Evolutionary conservation across 2,888 invertebrate species (phyloP), one percentile per base, ranked within the genome.

Genomic region (Homarus gammarus): DNA sequence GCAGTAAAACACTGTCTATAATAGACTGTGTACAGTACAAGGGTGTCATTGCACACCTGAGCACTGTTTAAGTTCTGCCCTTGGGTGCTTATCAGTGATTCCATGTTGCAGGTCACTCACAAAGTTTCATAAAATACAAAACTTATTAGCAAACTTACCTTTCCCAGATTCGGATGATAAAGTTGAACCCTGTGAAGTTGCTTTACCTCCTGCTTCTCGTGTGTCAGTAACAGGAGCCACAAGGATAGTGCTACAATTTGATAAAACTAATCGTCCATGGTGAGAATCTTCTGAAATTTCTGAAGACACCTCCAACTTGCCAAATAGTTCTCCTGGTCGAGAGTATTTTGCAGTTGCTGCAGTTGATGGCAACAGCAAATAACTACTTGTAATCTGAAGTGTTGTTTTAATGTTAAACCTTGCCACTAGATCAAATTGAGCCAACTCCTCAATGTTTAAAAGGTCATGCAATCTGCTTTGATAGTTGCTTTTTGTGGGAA

Each of bases 251-350:
- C 95, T 96, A 93, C 97, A 97, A 93, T 96, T 96, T 93, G 96
- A 96, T 27, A 97, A 94, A 90, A 97, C 96, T 22, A 97, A 94
- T 40, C 97, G 95, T 0, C 97, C 97, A 78, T 97, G 96, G 18
- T 96, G 96, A 2, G 97, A 97, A 93, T 97, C 97, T 93, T 97
- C 97, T 0, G 97, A 97, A 72, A 97, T 95, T 93, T 96, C 96
- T 93, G 96, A 96, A 38, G 96, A 96, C 68, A 97, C 94, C 83
- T 95, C 95, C 94, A 97, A 68, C 31, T 96, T 94, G 10, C 96
- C 97, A 94, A 96, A 97, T 49, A 97, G 94, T 94, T 97, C 97
- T 27, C 96, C 97, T 33, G 96, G 95, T 92, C 96, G 95, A 0
- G 97, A 96, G 94, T 96, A 97, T 93, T 90, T 92, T 31, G 90